Base-by-base conservation (phyloP, 2,797 vertebrate genomes). In the Cryptoprocta ferox region DNA sequence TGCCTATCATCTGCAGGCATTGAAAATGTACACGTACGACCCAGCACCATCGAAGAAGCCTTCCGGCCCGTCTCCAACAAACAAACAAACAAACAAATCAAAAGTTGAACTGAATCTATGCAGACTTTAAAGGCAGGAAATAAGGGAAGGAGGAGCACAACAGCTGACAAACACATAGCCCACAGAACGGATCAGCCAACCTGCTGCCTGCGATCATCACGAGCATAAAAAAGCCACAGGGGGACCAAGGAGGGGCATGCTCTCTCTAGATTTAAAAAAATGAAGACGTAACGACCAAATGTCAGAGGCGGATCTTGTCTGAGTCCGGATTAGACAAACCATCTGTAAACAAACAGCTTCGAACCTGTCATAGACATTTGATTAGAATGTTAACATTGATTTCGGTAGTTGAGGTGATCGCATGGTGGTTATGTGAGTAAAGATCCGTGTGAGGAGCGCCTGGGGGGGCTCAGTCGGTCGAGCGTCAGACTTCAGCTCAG, bases 191-290 rank as follows among this genome's bases (percentile, higher is more conserved):
- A n/a, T n/a, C 65, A 5, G 15, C 3, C 39, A 19, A 15, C 53
- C 30, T 6, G 21, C 2, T 2, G 12, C 13, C 70, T 56, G 16
- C 45, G n/a, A 32, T 0, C 16, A 19, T 15, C 18, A 83, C n/a
- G 39, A 18, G 15, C 66, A 26, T 19, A 12, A 86, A 30, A 37
- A 56, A 59, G 56, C 45, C 30, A 10, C 16, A 4, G 37, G 32
- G 68, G 7, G 61, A 39, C 13, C 37, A 35, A 0, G 71, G 56
- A 39, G n/a, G 5, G 21, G 2, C 2, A 1, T 26, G 28, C 42
- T 45, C 42, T 9, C 30, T 86, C 65, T 19, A 45, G 21, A 35
- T 35, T 42, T 26, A 87, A 59, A 63, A 82, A 85, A 94, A 61
- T n/a, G 53, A 92, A 35, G 32, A 73, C 9, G 9, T 24, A 35